Conservation (phyloP, 2,797 vertebrate species). For the Falco rusticolus region DNA sequence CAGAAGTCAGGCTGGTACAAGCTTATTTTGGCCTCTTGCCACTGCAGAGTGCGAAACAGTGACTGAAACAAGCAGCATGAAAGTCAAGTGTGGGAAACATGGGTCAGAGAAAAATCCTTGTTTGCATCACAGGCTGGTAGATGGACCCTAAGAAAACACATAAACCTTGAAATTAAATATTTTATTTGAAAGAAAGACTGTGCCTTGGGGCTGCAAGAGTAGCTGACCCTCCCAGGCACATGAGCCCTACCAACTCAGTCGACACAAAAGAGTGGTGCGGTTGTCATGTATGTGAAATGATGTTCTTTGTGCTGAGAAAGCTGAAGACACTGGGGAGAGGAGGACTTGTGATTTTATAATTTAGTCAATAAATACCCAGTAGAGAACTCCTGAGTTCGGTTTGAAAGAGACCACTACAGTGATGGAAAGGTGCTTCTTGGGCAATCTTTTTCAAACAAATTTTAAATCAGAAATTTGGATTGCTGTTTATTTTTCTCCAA, state of each 20-base stretch:
- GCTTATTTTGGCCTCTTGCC: slow-evolving; percentile 37
- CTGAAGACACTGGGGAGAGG: accelerated
- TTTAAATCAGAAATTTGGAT: neutral
- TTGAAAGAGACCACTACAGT: neutral
- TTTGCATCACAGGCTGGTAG: neutral
- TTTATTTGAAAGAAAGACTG: neutral
- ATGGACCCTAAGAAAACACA: neutral
- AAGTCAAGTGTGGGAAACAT: neutral
- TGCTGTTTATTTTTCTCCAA: neutral
- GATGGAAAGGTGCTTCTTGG: neutral
- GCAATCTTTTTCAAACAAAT: neutral
- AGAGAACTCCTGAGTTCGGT: neutral
- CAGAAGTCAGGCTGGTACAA: slow-evolving; percentile 30
- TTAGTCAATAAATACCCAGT: neutral
- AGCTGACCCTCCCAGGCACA: neutral
- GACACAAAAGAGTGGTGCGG: neutral
- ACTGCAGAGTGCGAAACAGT: slow-evolving; percentile 48
- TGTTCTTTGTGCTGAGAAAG: neutral
- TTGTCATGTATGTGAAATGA: neutral
- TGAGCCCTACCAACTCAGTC: neutral
- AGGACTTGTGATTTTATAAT: neutral
- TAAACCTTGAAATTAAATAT: too few species aligned
- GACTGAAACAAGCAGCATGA: slow-evolving; percentile 10
- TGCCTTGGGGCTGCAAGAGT: neutral
- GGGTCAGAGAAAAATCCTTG: slow-evolving; percentile 12